Conservation (phyloP, 2,797 vertebrate genomes). For the Coilia nasus region DNA sequence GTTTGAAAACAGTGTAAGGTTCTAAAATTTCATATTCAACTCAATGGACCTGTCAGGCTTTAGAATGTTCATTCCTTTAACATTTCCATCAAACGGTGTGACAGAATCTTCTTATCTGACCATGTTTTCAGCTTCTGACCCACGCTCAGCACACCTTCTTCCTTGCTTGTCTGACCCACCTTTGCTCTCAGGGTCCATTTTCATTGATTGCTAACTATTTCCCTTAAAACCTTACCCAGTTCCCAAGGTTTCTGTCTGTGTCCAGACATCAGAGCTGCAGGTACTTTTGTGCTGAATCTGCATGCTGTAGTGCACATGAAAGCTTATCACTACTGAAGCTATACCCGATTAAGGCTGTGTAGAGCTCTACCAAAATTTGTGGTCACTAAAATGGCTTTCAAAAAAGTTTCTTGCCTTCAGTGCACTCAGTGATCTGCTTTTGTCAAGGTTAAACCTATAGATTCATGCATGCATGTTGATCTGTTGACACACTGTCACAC, state of each 20-base stretch:
- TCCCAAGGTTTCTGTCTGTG: neutral
- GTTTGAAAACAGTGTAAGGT: no score
- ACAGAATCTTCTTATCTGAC: no score
- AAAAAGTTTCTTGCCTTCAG: no score
- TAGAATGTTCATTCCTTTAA: no score
- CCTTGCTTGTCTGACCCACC: neutral
- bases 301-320: neutral
- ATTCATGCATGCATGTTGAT: neutral
- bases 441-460: neutral
- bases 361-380: neutral
- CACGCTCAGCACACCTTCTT: neutral
- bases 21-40: no score
- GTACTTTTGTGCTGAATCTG: neutral
- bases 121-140: no score
- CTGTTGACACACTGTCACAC: no score
- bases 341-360: neutral
- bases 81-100: no score
- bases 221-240: neutral
- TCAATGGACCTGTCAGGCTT: no score
- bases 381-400: neutral
- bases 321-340: neutral
- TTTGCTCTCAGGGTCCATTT: neutral
- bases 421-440: neutral
- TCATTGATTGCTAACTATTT: neutral
- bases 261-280: neutral